These are phyloP conservation scores for Agrilus mali DNA, from an alignment of 2,888 invertebrate species.

Conservation along the genomic window DNA sequence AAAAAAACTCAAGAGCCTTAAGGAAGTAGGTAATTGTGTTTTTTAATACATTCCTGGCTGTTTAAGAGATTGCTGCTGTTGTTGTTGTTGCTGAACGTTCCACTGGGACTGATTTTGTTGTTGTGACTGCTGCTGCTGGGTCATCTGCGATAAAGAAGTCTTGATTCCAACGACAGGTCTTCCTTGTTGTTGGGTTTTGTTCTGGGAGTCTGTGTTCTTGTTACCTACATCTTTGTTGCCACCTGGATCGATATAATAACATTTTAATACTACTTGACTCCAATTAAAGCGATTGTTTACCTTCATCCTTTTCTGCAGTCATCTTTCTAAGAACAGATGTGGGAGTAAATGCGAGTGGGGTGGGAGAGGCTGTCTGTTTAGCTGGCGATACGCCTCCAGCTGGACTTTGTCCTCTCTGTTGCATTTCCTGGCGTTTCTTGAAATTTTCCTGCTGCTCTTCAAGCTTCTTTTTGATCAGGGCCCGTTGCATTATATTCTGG, in stretches of 20 bases:
- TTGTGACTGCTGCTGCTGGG: conserved; percentile 18
- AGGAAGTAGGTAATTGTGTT: background rate
- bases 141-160: conserved; percentile 19
- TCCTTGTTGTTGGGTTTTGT: conserved; percentile 25
- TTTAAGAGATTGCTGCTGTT: conserved; percentile 17
- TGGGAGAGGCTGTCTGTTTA: conserved; percentile 45
- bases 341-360: conserved; percentile 80
- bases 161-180: conserved; percentile 31
- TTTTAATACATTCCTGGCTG: conserved; percentile 20
- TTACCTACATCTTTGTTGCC: conserved; percentile 40
- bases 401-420: conserved; percentile 14
- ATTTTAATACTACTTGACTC: too few species aligned
- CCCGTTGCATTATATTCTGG: conserved; percentile 76
- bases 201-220: conserved; percentile 75
- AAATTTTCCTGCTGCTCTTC: conserved; percentile 80
- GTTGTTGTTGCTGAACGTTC: conserved; percentile 20
- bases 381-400: conserved; percentile 27
- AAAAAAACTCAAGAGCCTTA: background rate
- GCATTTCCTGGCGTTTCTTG: conserved; percentile 60
- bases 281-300: conserved; percentile 22
- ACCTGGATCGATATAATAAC: conserved; percentile 6
- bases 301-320: conserved; percentile 79
- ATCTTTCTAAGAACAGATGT: conserved; percentile 89
- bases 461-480: conserved; percentile 76
- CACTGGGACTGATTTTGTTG: conserved; percentile 21